Conservation (phyloP, 2,888 invertebrate genomes). For the Oscheius sp. region DNA sequence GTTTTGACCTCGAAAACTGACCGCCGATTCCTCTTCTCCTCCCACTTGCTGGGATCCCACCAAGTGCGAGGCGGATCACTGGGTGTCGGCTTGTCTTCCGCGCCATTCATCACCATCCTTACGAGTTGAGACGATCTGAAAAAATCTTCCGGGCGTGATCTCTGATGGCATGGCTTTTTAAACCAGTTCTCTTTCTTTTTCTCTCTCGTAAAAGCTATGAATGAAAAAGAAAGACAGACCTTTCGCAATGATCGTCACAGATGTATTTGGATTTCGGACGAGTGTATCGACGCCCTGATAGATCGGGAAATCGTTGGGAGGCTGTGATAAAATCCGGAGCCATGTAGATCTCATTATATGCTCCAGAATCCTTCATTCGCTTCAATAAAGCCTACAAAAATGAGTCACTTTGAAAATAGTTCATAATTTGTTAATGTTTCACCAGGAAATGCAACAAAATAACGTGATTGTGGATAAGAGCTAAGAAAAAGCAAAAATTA, state of each 20-base stretch:
- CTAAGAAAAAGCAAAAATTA: constrained; percentile 30
- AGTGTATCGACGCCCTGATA: constrained; percentile 33
- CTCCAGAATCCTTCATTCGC: constrained; percentile 40
- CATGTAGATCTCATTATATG: constrained; percentile 57
- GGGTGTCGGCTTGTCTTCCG: constrained; percentile 17
- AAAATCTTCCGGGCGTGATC: neutral
- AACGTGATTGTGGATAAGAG: neutral
- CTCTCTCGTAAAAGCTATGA: neutral
- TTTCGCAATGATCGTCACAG: constrained; percentile 33
- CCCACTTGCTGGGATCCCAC: constrained; percentile 33
- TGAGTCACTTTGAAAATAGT: too few species aligned
- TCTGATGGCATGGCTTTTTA: neutral
- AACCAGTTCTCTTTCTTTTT: neutral
- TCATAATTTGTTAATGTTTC: neutral
- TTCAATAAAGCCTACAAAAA: constrained; percentile 19
- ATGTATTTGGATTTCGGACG: constrained; percentile 20
- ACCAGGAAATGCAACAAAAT: neutral
- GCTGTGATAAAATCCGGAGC: constrained; percentile 51
- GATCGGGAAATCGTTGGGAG: constrained; percentile 44
- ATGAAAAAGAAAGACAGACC: constrained; percentile 3
- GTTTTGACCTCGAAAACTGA: constrained; percentile 1
- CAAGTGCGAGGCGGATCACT: constrained; percentile 27
- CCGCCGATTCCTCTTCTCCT: constrained; percentile 13
- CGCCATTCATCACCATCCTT: constrained; percentile 26
- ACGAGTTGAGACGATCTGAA: constrained; percentile 26